Evolutionary conservation across 2,888 invertebrate genomes (phyloP), one percentile per base, ranked within the genome.

Genomic region (Scelioninae gen. 2): DNA sequence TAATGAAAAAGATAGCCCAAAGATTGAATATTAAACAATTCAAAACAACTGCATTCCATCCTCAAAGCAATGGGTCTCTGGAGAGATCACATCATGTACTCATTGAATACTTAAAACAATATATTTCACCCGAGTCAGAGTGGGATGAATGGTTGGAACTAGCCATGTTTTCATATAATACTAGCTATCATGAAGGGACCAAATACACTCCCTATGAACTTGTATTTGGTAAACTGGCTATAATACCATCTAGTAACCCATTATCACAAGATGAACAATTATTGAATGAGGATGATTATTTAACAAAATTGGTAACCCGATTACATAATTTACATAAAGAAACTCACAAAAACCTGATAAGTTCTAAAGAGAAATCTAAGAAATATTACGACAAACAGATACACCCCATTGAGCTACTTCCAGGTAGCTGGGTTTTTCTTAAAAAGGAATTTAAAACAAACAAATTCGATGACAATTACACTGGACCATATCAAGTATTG

Each of bases 391-490:
- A 43, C 9, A 4, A 16, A 18, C 16, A 43, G 9, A 18, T 43
- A 43, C 15, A 43, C 9, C 43, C 18, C 2, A 16, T 16, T 18
- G 43, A 43, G 18, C 18, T 43, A 16, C 5, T 18, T 5, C 18
- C 19, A 10, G 43, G 43, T 10, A 10, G 7, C 18, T 43, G 1
- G 4, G 43, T 43, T 5, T 43, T 43, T 7, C 9, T 43, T 2
- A 18, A 9, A 43, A 18, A 18, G 18, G 43, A 18, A 18, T 18
- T 43, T 16, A 43, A 19, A n/a, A 10, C 18, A 5, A 22, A 22
- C 0, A 53, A 53, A 53, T 53, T 53, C 18, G 52, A 35, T 2
- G 18, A 53, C 5, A 15, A 18, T 53, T 53, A 53, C n/a, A 10
- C 50, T 6, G 50, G 33, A 0, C 50, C 33, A 1, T 33, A 50